A percentile compares a stretch with the other conserved stretches of the same genome.
These are phyloP conservation scores for Eutolmus rufibarbis DNA, from an alignment of 2,888 invertebrate species.

Conservation along the genomic window DNA sequence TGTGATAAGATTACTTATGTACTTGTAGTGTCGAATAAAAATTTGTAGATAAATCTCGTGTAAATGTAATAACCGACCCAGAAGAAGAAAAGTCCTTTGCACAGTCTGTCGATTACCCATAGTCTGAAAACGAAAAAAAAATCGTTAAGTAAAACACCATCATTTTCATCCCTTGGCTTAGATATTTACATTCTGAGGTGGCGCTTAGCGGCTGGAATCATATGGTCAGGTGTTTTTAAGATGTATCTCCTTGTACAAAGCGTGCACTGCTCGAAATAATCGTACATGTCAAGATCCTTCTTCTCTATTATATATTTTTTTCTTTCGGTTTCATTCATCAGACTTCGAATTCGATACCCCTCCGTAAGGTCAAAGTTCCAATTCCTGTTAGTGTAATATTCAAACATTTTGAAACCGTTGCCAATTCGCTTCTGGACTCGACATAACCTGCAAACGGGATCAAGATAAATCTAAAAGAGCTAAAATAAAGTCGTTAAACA, in stretches of 20 bases:
- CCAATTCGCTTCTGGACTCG: slow-evolving; percentile 82
- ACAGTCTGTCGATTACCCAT: slow-evolving; percentile 82
- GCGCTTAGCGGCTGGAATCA: slow-evolving; percentile 78
- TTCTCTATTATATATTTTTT: slow-evolving; percentile 73
- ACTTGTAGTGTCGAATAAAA: background rate
- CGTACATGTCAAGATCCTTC: slow-evolving; percentile 74
- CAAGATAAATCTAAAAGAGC: background rate
- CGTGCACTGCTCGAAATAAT: slow-evolving; percentile 85
- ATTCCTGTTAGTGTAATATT: slow-evolving; percentile 90
- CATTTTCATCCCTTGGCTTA: background rate
- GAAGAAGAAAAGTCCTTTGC: slow-evolving; percentile 72
- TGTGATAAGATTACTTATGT: background rate
- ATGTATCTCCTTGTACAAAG: slow-evolving; percentile 80
- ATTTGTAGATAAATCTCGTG: background rate
- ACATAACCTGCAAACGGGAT: slow-evolving; percentile 70
- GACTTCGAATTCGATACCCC: slow-evolving; percentile 66
- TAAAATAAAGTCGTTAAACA: slow-evolving; percentile 59
- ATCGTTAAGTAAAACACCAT: background rate
- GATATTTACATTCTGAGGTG: slow-evolving; percentile 80
- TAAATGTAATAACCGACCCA: slow-evolving; percentile 65
- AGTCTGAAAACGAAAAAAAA: slow-evolving; percentile 71
- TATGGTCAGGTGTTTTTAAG: slow-evolving; percentile 82
- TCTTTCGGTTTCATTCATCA: slow-evolving; percentile 72
- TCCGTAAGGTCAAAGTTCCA: slow-evolving; percentile 86
- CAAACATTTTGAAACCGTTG: slow-evolving; percentile 87